Conservation (phyloP, 2,113 vertebrate genomes). For the Xerus inauris region DNA sequence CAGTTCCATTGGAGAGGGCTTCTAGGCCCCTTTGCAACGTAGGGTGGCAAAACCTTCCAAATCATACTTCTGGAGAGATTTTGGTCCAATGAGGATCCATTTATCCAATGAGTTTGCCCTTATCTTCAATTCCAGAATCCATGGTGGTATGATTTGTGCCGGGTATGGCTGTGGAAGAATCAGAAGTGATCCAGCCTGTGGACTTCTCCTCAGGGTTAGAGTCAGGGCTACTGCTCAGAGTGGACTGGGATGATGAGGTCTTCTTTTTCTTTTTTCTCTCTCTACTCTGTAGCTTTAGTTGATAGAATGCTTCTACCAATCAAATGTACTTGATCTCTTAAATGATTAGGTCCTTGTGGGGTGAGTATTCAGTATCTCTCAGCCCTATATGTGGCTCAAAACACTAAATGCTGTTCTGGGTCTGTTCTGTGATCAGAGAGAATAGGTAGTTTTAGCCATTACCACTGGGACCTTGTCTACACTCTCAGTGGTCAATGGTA, state of each 20-base stretch:
- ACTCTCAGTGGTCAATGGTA: not conserved
- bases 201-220: conserved; percentile 89
- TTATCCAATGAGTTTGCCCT: conserved; percentile 86
- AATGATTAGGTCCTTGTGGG: conserved; percentile 91
- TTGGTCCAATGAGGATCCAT: conserved; percentile 92
- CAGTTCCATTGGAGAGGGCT: conserved; percentile 92
- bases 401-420: conserved; percentile 91
- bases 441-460: not conserved
- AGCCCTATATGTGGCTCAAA: conserved; percentile 93
- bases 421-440: conserved; percentile 87
- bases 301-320: conserved; percentile 55
- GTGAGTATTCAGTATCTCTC: conserved; percentile 90
- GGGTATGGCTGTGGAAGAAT: conserved; percentile 78
- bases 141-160: conserved; percentile 83
- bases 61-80: conserved; percentile 92
- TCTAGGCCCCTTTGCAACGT: conserved; percentile 91
- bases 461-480: too few relatives aligned
- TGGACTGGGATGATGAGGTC: conserved; percentile 91
- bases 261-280: conserved; percentile 92
- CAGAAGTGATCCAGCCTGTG: conserved; percentile 92
- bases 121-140: conserved; percentile 86
- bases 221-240: conserved; percentile 89
- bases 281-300: conserved; percentile 92
- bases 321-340: conserved; percentile 88
- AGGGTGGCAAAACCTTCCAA: conserved; percentile 91